Evolutionary conservation across 1,140 invertebrate genomes (phyloP).

Genomic region (Daktulosphaira vitifoliae): DNA sequence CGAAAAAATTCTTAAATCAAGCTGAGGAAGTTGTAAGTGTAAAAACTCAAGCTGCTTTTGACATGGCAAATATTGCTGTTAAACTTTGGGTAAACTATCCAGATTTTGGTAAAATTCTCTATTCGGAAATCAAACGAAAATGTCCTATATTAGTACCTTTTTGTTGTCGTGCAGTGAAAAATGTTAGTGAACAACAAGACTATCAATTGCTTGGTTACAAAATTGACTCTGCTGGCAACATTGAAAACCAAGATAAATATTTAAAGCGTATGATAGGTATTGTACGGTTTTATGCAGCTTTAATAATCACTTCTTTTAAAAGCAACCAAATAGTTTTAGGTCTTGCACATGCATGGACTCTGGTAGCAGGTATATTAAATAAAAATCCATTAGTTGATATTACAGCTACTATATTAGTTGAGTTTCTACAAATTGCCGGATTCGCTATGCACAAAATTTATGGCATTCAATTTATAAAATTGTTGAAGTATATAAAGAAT

Average conservation of each 20-base stretch:
- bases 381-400: constrained; percentile 21
- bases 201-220: constrained; percentile 5
- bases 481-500: neutral
- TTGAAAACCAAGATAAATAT: constrained; percentile 4
- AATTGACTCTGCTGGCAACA: neutral
- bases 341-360: constrained; percentile 14
- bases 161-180: neutral
- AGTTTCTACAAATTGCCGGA: constrained; percentile 10
- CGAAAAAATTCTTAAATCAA: neutral
- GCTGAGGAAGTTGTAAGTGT: constrained; percentile 17
- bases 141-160: constrained; percentile 19
- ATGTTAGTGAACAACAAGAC: neutral
- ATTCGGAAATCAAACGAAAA: constrained; percentile 1
- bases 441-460: neutral
- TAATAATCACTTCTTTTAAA: neutral
- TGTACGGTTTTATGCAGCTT: constrained; percentile 2
- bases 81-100: constrained; percentile 21
- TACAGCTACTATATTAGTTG: constrained; percentile 11
- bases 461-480: constrained; percentile 8
- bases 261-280: constrained; percentile 16
- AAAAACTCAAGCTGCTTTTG: constrained; percentile 31
- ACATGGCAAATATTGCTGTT: constrained; percentile 44
- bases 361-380: constrained; percentile 17
- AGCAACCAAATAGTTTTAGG: neutral
- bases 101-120: constrained; percentile 11